These are phyloP conservation scores for Campoletis raptor DNA, from an alignment of 2,888 invertebrate species.

Conservation along the genomic window DNA sequence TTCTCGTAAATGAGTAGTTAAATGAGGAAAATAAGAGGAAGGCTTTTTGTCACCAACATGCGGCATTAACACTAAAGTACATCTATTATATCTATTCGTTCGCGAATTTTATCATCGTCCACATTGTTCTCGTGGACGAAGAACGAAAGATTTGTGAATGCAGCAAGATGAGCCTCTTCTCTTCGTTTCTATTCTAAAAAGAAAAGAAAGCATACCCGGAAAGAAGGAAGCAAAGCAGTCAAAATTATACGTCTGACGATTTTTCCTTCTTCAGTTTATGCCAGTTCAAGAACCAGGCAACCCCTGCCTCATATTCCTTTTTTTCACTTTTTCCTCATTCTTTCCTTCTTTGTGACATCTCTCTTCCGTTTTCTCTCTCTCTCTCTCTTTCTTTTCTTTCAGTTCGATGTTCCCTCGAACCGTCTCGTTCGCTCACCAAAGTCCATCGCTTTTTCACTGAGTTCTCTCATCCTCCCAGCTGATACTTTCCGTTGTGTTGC, in stretches of 20 bases:
- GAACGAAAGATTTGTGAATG: constrained; percentile 7
- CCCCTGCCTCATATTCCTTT: constrained; percentile 25
- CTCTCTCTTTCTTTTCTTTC: background rate
- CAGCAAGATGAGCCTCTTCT: background rate
- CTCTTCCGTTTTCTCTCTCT: constrained; percentile 32
- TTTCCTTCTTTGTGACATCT: constrained; percentile 29
- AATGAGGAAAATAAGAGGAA: constrained; percentile 46
- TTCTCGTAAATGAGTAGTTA: constrained; percentile 30
- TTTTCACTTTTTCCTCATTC: constrained; percentile 22
- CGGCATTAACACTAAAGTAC: constrained; percentile 40
- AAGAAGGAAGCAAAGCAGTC: constrained; percentile 35
- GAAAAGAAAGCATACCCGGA: background rate
- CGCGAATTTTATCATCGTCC: constrained; percentile 22
- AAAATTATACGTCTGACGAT: constrained; percentile 62
- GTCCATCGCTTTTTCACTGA: constrained; percentile 27
- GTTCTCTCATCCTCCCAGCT: constrained; percentile 20
- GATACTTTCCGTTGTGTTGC: constrained; percentile 41
- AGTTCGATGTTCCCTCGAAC: constrained; percentile 6
- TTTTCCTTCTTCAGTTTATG: constrained; percentile 18
- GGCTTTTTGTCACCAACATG: constrained; percentile 23
- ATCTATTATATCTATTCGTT: constrained; percentile 4
- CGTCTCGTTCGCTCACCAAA: background rate
- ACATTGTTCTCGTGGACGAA: constrained; percentile 38
- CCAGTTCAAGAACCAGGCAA: constrained; percentile 33
- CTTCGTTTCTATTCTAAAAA: background rate